A percentile compares a stretch with the other conserved stretches of the same genome.
Evolutionary conservation across 92 coral and sea anemone genomes (phyloP).

Genomic region (Virgularia gustaviana): DNA sequence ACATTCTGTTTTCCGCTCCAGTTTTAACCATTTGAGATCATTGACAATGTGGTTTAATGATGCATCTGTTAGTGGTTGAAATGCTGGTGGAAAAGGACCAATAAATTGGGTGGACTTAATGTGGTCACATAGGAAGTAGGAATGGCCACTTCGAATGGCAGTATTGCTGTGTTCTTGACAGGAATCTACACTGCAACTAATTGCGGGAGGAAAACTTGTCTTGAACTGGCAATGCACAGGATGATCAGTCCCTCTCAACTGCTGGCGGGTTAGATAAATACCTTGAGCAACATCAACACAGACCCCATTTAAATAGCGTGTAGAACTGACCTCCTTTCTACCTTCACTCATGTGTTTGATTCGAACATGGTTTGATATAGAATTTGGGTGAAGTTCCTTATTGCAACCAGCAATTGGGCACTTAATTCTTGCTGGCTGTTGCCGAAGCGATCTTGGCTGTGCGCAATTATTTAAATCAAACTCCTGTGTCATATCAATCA

Average conservation of each 20-base stretch:
- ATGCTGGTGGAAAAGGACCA: conserved; percentile 1
- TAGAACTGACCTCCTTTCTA: conserved; percentile 20
- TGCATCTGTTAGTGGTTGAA: conserved; percentile 10
- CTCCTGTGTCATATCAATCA: too few relatives aligned
- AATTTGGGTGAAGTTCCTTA: conserved; percentile 13
- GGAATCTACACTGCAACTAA: conserved; percentile 35
- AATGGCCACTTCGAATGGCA: conserved; percentile 45
- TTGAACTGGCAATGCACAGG: conserved; percentile 48
- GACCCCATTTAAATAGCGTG: conserved; percentile 33
- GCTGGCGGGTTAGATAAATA: conserved; percentile 33
- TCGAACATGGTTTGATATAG: background rate
- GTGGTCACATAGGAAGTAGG: conserved; percentile 27
- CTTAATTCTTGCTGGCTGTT: conserved; percentile 4
- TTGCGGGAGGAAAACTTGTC: conserved; percentile 33
- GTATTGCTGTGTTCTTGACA: conserved; percentile 43
- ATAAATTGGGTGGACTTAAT: conserved; percentile 39
- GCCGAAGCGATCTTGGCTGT: conserved; percentile 15
- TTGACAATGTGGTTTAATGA: conserved; percentile 19
- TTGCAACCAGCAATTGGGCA: conserved; percentile 8
- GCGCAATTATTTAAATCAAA: background rate
- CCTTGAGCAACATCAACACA: conserved; percentile 45
- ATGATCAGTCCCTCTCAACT: conserved; percentile 34
- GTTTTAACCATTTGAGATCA: conserved; percentile 27
- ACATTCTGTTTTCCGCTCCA: conserved; percentile 23
- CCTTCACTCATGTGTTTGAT: conserved; percentile 3